Conservation (phyloP, 2,888 invertebrate genomes). For the Nomada hirtipes region DNA sequence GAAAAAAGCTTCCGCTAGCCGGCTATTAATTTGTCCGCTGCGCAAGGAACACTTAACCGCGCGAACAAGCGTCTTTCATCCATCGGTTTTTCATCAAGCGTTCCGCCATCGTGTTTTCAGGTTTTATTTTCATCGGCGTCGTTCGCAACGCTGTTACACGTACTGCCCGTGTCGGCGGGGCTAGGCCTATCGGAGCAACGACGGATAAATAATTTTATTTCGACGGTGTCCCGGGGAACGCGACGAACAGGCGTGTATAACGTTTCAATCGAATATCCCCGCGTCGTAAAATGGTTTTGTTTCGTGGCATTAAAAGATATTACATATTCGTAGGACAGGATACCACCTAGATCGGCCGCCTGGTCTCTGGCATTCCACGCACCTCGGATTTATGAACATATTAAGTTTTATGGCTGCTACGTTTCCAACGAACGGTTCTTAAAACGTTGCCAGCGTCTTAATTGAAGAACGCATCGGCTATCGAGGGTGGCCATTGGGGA, state of each 20-base stretch:
- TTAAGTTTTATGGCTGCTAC: slow-evolving; percentile 32
- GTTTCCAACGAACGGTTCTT: slow-evolving; percentile 11
- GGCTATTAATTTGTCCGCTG: slow-evolving; percentile 51
- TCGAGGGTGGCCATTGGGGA: slow-evolving; percentile 14
- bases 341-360: not conserved
- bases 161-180: not conserved
- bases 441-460: slow-evolving; percentile 26
- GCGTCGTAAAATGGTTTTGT: not conserved
- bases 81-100: slow-evolving; percentile 41
- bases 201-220: not conserved
- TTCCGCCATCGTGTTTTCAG: slow-evolving; percentile 15
- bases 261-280: not conserved
- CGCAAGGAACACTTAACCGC: slow-evolving; percentile 23
- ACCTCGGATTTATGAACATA: slow-evolving; percentile 33
- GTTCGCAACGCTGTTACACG: not conserved
- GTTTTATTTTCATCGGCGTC: slow-evolving; percentile 1
- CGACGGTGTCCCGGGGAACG: too few species aligned
- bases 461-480: slow-evolving; percentile 31
- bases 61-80: slow-evolving; percentile 25
- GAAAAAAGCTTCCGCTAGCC: not conserved
- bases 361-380: not conserved
- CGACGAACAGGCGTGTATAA: not conserved
- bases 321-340: not conserved
- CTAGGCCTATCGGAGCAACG: not conserved
- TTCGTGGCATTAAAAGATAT: not conserved